Evolutionary conservation across 1,140 invertebrate genomes (phyloP).

Genomic region (Pseudomyrmex pallidus): DNA sequence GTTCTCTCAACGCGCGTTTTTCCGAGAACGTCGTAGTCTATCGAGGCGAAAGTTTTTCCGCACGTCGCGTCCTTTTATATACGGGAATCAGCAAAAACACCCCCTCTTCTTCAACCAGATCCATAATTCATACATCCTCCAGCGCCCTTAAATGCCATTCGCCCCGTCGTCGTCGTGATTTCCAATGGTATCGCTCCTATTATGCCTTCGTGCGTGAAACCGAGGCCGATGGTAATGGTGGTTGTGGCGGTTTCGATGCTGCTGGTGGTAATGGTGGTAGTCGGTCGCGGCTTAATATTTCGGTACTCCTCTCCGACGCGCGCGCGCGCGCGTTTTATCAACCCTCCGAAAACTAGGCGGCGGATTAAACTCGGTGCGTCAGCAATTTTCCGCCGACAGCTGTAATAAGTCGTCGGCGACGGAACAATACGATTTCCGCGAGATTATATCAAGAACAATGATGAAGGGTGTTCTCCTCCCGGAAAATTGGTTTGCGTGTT

Average conservation of each 20-base stretch:
- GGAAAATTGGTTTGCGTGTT: conserved; percentile 79
- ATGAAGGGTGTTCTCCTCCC: conserved; percentile 67
- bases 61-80: conserved; percentile 53
- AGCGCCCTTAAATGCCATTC: conserved; percentile 74
- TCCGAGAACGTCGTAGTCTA: conserved; percentile 59
- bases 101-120: conserved; percentile 57
- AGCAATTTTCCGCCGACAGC: conserved; percentile 76
- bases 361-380: conserved; percentile 80
- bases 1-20: conserved; percentile 63
- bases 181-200: conserved; percentile 75
- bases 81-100: conserved; percentile 76
- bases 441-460: conserved; percentile 79
- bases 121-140: conserved; percentile 78
- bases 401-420: conserved; percentile 72
- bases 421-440: conserved; percentile 79
- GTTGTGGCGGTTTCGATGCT: conserved; percentile 8
- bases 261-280: background rate
- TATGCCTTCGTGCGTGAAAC: conserved; percentile 63
- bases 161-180: conserved; percentile 61
- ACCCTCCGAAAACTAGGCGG: conserved; percentile 49
- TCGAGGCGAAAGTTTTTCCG: conserved; percentile 63
- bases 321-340: conserved; percentile 47
- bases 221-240: conserved; percentile 22
- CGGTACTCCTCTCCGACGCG: conserved; percentile 28
- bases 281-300: conserved; percentile 47